A percentile compares a stretch with the other conserved stretches of the same genome.
phyloP scores from a whole-genome alignment of 2,888 invertebrate genomes.

The Patella caerulea region DNA sequence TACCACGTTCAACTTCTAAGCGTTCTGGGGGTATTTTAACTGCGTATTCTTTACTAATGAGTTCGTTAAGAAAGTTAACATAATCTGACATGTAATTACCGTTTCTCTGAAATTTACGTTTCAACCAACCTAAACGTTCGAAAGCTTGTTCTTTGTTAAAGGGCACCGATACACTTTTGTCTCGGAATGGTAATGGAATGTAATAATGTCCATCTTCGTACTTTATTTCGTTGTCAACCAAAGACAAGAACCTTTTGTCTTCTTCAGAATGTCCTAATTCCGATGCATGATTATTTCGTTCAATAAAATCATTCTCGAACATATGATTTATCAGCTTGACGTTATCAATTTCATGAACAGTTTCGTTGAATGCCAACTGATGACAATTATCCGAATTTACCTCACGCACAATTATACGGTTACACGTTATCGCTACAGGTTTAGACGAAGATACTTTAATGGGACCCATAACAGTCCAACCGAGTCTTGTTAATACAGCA shows the following conservation, averaged over 20 bases:
- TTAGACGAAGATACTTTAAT: neutral
- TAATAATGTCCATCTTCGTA: neutral
- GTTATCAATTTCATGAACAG: neutral
- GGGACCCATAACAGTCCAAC: neutral
- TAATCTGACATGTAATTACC: constrained; percentile 18
- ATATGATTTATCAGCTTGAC: neutral
- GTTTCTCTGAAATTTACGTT: constrained; percentile 2
- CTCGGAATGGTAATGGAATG: constrained; percentile 21
- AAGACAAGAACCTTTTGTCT: constrained; percentile 19
- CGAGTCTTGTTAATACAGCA: constrained; percentile 3
- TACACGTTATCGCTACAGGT: neutral
- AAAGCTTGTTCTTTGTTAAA: constrained; percentile 11
- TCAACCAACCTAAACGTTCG: neutral
- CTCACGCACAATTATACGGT: neutral
- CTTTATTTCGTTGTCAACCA: constrained; percentile 18
- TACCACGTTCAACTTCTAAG: too few relatives aligned
- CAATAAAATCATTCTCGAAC: neutral
- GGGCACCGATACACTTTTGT: constrained; percentile 6
- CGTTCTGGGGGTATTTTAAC: too few relatives aligned
- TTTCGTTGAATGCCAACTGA: neutral
- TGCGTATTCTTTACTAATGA: too few relatives aligned
- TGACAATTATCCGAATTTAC: neutral
- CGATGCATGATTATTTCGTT: neutral
- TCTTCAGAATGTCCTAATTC: constrained; percentile 12
- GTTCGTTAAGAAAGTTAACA: constrained; percentile 19